Evolutionary conservation across 2,113 vertebrate species (phyloP).

Genomic region (Tretioscincus oriximinensis): DNA sequence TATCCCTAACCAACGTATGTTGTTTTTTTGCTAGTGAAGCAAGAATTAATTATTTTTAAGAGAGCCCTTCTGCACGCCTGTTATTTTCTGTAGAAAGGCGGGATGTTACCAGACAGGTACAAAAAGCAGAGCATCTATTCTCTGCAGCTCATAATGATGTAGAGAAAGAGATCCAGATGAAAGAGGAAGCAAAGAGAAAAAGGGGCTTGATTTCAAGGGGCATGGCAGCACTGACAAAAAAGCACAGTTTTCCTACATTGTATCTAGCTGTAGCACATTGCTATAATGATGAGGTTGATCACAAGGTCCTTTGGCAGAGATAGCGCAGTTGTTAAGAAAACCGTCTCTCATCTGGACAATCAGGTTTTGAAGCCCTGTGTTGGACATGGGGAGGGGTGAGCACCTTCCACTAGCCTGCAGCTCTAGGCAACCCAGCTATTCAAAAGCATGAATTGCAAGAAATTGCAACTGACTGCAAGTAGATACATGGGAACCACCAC

Average conservation of each 20-base stretch:
- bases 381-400: no score
- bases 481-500: no score
- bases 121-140: neutral
- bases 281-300: neutral
- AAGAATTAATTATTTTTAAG: conserved; percentile 31
- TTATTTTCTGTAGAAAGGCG: conserved; percentile 3
- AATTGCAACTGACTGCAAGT: no score
- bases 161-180: neutral
- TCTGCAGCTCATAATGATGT: neutral
- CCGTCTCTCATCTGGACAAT: no score
- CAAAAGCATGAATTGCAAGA: no score
- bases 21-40: conserved; percentile 10
- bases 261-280: neutral
- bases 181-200: neutral
- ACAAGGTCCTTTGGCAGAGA: neutral
- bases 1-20: neutral
- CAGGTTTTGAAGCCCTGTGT: no score
- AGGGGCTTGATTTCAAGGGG: neutral
- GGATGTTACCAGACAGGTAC: neutral
- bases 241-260: no score
- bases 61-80: conserved; percentile 1
- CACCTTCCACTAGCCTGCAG: no score
- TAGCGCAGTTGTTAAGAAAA: no score
- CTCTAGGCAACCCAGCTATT: no score
- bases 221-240: neutral